Evolutionary conservation across 2,113 vertebrate genomes (phyloP).

Genomic region (Tychaedon coryphoeus): DNA sequence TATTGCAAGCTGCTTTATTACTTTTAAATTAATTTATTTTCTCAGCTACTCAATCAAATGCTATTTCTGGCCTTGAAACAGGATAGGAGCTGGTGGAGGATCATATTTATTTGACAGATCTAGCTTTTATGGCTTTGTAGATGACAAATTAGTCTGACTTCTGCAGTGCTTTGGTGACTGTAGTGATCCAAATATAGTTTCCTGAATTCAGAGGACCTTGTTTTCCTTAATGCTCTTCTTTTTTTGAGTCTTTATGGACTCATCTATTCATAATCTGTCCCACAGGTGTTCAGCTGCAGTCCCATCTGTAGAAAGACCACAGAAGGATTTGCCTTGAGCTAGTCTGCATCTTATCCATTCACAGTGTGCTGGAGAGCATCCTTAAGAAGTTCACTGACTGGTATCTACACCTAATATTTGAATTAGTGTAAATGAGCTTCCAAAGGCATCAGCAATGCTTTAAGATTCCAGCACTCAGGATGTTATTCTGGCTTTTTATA

Average conservation of each 20-base stretch:
- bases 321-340: background rate
- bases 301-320: background rate
- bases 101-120: conserved; percentile 2
- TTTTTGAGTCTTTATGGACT: background rate
- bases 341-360: background rate
- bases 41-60: background rate
- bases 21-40: background rate
- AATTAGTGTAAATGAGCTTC: background rate
- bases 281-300: background rate
- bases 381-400: background rate
- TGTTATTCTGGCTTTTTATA: background rate
- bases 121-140: background rate
- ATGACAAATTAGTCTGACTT: conserved; percentile 30
- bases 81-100: background rate
- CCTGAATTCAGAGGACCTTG: background rate
- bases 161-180: background rate
- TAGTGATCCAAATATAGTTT: background rate
- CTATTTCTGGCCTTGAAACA: background rate
- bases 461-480: background rate
- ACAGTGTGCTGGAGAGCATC: background rate
- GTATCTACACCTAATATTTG: background rate
- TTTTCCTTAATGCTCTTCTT: background rate
- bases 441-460: background rate
- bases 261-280: background rate
- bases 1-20: background rate